Base-by-base conservation (phyloP, 2,113 vertebrate genomes). In the Cryptotis parvus region DNA sequence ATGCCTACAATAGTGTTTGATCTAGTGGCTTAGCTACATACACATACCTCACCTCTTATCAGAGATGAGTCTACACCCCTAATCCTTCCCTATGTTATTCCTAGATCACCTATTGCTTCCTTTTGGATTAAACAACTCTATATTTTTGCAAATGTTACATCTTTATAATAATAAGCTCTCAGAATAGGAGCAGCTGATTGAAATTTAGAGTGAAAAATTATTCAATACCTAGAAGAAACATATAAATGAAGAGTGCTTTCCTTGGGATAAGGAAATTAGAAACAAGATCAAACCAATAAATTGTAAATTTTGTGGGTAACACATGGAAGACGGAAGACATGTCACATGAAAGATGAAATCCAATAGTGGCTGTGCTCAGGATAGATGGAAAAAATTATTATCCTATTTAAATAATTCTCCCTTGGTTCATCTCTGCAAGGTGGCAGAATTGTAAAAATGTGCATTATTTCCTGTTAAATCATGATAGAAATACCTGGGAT, bases 361-460 rank as follows among this genome's bases (percentile, higher is more conserved):
- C 35, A 4, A 41, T 39, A 52, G 11, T 55, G 83, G n/a, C 15
- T 22, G 33, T 95, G 61, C 24, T 95, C 76, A 73, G 81, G 22
- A 43, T 6, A 31, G 1, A 79, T 66, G 0, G 0, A 7, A 29
- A 77, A 27, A 14, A 75, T 89, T 31, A 92, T 77, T 35, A 86
- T 92, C 29, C 31, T 63, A 92, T 91, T 77, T 31, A 93, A 95
- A 91, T 73, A 18, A 31, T 2, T 92, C 68, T 93, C 4, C 0
- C 75, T 20, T 70, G 22, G 20, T 9, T 89, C 20, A 90, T 84
- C 31, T 94, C 89, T 87, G 43, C n/a, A 87, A 90, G 81, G 73
- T 91, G 55, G 70, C 41, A 89, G 82, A 81, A n/a, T 24, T 90
- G 45, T 84, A 92, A 90, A 93, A 90, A 65, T 78, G 55, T 79